A percentile compares a stretch with the other conserved stretches of the same genome.
phyloP scores from a whole-genome alignment of 2,113 vertebrate genomes.

The Caretta caretta region DNA sequence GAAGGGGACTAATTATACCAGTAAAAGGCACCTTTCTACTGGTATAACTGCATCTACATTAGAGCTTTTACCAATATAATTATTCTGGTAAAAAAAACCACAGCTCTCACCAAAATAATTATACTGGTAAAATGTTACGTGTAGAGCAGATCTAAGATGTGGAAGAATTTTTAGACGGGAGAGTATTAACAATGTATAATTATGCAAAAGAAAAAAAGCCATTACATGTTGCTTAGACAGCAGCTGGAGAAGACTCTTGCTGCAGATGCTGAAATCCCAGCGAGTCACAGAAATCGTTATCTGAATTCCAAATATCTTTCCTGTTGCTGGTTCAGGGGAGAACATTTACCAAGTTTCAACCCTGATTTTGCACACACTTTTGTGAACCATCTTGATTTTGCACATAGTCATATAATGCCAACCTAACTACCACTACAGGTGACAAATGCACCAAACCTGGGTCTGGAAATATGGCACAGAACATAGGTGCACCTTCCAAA shows the following conservation, averaged over 20 bases:
- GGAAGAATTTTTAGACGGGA: neutral
- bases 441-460: neutral
- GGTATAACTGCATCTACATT: neutral
- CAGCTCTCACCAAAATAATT: neutral
- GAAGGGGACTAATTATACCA: neutral
- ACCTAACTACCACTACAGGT: neutral
- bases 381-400: neutral
- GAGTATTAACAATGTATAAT: neutral
- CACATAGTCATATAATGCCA: neutral
- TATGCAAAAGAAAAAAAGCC: neutral
- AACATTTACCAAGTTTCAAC: neutral
- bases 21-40: neutral
- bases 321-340: neutral
- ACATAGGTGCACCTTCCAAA: neutral
- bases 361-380: neutral
- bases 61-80: neutral
- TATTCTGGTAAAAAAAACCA: neutral
- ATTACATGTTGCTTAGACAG: neutral
- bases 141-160: neutral
- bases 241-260: neutral
- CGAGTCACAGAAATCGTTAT: neutral
- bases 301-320: neutral
- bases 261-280: too few relatives aligned
- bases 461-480: neutral
- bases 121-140: neutral